Evolutionary conservation across 2,113 vertebrate genomes (phyloP).

Genomic region (Tylochromis polylepis): DNA sequence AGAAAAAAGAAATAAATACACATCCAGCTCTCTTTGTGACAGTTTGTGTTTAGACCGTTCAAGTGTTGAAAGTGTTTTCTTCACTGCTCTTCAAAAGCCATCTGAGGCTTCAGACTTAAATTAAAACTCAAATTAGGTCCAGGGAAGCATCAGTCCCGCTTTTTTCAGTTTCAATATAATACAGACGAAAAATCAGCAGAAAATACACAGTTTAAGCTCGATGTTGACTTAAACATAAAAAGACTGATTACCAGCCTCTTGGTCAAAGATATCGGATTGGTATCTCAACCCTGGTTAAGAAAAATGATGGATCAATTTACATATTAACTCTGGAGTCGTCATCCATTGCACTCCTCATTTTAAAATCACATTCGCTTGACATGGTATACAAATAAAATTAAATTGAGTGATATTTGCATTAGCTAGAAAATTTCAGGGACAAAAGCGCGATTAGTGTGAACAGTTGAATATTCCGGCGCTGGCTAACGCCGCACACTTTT

Average conservation of each 20-base stretch:
- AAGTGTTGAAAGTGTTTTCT: background rate
- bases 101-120: background rate
- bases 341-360: no score
- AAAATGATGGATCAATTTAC: background rate
- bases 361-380: background rate
- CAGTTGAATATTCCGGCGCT: background rate
- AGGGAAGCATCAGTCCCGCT: background rate
- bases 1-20: background rate
- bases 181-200: background rate
- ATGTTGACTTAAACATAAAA: background rate
- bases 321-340: background rate
- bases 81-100: background rate
- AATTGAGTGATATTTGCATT: background rate
- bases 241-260: background rate
- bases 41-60: background rate
- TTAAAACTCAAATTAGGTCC: background rate
- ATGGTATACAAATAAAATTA: background rate
- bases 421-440: background rate
- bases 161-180: background rate
- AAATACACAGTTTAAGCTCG: background rate
- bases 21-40: background rate
- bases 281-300: background rate
- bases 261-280: background rate
- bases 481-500: background rate
- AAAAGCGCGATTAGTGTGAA: background rate